Conservation (phyloP, 2,888 invertebrate species). For the Ectobius pallidus region DNA sequence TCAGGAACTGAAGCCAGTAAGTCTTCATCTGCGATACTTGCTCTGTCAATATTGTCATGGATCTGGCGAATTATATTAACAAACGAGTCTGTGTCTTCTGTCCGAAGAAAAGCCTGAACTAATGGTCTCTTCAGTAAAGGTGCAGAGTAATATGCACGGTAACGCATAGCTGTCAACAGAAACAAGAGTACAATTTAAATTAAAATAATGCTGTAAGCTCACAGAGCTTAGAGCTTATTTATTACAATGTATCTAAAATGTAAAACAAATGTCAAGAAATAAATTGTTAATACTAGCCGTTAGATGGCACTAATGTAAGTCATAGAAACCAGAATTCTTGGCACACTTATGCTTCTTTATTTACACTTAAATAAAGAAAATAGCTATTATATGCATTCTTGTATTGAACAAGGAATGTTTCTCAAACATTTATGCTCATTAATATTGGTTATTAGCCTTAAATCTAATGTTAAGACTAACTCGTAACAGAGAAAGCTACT, state of each 20-base stretch:
- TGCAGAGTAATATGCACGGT: slow-evolving; percentile 65
- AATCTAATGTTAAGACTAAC: not conserved
- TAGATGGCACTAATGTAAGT: too few species aligned
- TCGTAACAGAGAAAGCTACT: not conserved
- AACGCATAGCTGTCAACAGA: slow-evolving; percentile 47
- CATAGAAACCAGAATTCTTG: too few species aligned
- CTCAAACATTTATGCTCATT: too few species aligned
- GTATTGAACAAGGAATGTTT: too few species aligned
- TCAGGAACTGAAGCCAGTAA: slow-evolving; percentile 50
- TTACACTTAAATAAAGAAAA: too few species aligned
- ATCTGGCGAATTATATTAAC: slow-evolving; percentile 64
- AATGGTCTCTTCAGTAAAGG: slow-evolving; percentile 62
- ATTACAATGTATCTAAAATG: not conserved
- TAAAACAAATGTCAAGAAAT: not conserved
- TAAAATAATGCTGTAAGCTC: not conserved
- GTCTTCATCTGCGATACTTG: slow-evolving; percentile 50
- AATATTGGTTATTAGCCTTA: not conserved
- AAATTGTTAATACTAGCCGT: too few species aligned
- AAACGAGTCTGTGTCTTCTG: slow-evolving; percentile 68
- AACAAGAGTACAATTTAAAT: not conserved
- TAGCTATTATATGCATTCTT: too few species aligned
- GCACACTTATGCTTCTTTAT: too few species aligned
- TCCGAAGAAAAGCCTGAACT: slow-evolving; percentile 62
- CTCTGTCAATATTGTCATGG: slow-evolving; percentile 56
- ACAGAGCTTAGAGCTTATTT: too few species aligned